Evolutionary conservation across 1,140 invertebrate species (phyloP).

Genomic region (Zaprionus tsacasi): DNA sequence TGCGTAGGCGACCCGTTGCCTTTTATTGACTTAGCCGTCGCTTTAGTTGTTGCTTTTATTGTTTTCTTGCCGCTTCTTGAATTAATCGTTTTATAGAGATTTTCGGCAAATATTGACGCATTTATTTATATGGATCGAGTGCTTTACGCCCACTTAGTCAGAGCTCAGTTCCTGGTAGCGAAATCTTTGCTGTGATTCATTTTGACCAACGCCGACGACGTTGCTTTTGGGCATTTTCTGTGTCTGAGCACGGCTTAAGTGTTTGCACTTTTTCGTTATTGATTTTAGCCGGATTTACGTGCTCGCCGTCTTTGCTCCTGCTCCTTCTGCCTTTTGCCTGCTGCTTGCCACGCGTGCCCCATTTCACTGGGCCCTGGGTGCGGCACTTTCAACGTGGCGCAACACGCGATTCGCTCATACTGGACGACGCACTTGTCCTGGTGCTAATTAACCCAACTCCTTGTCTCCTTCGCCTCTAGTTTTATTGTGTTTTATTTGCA

Average conservation of each 20-base stretch:
- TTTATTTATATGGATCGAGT: slow-evolving; percentile 40
- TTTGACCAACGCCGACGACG: background rate
- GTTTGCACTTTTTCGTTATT: slow-evolving; percentile 68
- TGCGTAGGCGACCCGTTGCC: background rate
- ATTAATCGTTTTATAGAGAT: slow-evolving; percentile 20
- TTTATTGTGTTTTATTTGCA: slow-evolving; percentile 27
- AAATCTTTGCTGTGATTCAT: slow-evolving; percentile 34
- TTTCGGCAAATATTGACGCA: slow-evolving; percentile 54
- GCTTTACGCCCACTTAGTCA: slow-evolving; percentile 8
- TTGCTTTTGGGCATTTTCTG: slow-evolving; percentile 15
- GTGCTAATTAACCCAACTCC: slow-evolving; percentile 30
- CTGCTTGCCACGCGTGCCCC: slow-evolving; percentile 61
- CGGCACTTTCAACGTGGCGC: slow-evolving; percentile 36
- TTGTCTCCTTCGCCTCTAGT: background rate
- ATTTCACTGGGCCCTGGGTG: slow-evolving; percentile 59
- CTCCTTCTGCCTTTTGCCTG: background rate
- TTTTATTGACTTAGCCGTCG: slow-evolving; percentile 43
- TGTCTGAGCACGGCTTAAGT: slow-evolving; percentile 65
- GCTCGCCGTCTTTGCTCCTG: background rate
- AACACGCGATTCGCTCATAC: slow-evolving; percentile 51
- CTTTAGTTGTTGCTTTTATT: slow-evolving; percentile 20
- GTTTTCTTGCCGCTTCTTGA: slow-evolving; percentile 8
- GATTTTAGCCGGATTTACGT: slow-evolving; percentile 74
- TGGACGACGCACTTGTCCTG: slow-evolving; percentile 11
- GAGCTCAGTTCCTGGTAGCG: slow-evolving; percentile 36